phyloP scores from a whole-genome alignment of 2,797 vertebrate species.

The Columba guinea region DNA sequence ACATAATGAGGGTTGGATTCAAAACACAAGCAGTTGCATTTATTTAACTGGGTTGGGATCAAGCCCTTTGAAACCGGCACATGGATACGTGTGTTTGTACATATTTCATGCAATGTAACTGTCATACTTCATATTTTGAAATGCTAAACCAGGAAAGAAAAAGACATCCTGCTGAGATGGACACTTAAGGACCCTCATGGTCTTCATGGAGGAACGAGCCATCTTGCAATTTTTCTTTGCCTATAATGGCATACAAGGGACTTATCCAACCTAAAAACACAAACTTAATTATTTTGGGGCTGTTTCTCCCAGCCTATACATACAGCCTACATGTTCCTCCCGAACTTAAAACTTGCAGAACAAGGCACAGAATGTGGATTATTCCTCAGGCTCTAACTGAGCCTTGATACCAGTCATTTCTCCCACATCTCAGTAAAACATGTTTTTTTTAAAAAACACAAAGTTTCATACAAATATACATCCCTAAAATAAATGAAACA shows the following conservation, averaged over 20 bases:
- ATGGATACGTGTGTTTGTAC: fast-evolving
- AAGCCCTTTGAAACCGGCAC: background rate
- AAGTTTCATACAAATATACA: background rate
- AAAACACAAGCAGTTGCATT: background rate
- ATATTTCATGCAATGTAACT: background rate
- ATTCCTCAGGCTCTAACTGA: background rate
- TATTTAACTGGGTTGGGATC: background rate
- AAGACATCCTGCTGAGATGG: background rate
- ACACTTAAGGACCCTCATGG: background rate
- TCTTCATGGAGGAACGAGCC: background rate
- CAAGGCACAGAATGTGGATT: background rate
- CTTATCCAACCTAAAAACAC: background rate
- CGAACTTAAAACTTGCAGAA: conserved; percentile 22
- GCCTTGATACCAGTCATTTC: background rate
- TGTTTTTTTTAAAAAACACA: background rate
- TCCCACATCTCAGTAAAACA: background rate
- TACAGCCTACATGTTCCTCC: background rate
- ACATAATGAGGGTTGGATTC: background rate
- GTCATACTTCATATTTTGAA: background rate
- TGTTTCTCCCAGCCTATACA: background rate
- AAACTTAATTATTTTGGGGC: background rate
- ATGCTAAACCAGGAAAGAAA: background rate
- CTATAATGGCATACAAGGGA: background rate
- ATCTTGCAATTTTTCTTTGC: background rate
- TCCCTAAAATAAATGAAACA: background rate